Percentiles rank a stretch among this genome's conserved stretches.
Evolutionary conservation across 2,888 invertebrate species (phyloP).

Genomic region (Eristalinus aeneus): DNA sequence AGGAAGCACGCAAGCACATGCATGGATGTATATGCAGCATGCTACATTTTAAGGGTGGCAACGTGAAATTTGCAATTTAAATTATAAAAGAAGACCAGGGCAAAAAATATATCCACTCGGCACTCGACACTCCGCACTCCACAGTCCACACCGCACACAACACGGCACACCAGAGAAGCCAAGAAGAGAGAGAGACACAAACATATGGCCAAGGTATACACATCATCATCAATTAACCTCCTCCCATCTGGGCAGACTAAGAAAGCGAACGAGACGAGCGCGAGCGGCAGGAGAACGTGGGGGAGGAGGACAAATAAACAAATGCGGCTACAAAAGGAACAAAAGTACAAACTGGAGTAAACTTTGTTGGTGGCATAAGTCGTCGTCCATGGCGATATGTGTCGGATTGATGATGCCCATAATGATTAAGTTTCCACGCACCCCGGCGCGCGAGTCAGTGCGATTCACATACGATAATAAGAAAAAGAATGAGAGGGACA

Average conservation of each 20-base stretch:
- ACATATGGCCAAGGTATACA: slow-evolving; percentile 62
- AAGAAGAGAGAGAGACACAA: slow-evolving; percentile 30
- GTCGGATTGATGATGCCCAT: slow-evolving; percentile 58
- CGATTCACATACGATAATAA: slow-evolving; percentile 41
- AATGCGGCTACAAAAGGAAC: slow-evolving; percentile 46
- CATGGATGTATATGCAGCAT: slow-evolving; percentile 17
- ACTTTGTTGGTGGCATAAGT: slow-evolving; percentile 68
- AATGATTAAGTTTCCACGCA: slow-evolving; percentile 62
- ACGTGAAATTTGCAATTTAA: slow-evolving; percentile 61
- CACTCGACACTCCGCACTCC: background rate
- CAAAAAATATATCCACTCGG: background rate
- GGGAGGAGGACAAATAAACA: slow-evolving; percentile 55
- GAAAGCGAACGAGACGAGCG: background rate
- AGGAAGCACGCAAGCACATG: slow-evolving; percentile 52
- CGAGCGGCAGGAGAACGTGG: slow-evolving; percentile 6
- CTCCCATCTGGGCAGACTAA: slow-evolving; percentile 7
- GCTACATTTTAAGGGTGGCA: slow-evolving; percentile 43
- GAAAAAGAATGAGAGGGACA: background rate
- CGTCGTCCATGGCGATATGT: slow-evolving; percentile 68
- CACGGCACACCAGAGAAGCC: background rate
- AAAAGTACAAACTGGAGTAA: slow-evolving; percentile 27
- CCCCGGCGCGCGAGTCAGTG: slow-evolving; percentile 11
- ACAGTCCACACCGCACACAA: slow-evolving; percentile 6
- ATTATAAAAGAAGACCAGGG: slow-evolving; percentile 35
- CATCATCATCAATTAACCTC: slow-evolving; percentile 63